Base-by-base conservation (phyloP, 1,140 invertebrate genomes). In the Tenebrio molitor region DNA sequence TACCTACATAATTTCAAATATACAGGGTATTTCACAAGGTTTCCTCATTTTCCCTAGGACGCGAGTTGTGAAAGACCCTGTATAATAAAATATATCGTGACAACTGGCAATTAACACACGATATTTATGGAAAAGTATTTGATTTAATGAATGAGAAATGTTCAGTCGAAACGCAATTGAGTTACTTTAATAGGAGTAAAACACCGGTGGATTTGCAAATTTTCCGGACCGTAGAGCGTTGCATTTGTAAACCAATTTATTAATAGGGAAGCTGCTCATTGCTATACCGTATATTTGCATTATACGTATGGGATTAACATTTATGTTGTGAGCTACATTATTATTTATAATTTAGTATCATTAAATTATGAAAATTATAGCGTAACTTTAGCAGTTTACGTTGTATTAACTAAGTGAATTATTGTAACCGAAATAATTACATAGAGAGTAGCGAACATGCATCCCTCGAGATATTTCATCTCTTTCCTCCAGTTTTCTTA, bases 321-420 rank as follows among this genome's bases (percentile, higher is more conserved):
- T 50, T 58, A 58, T 58, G 21, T 3, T 25, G 50, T 17, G 21
- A 53, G 42, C 33, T n/a, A 33, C 29, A 71, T 65, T 44, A 44
- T 71, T 64, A 65, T 71, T 71, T 71, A 71, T 65, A 71, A 64
- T 71, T 65, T 65, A 65, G 41, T 25, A 23, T 64, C 58, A 71
- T 71, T 65, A 71, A 71, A 71, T 71, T 71, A 71, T 29, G 69
- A 65, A 71, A 71, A 71, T 71, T 42, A 71, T 71, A 63, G 69
- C 23, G 58, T 44, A 71, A 71, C 69, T 71, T 71, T 44, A 65
- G 69, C 69, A 44, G 58, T 71, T 71, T 65, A 29, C 42, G 23
- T 44, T 64, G 46, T 71, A 71, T 71, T 65, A 41, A 63, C 69
- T 71, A 71, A 71, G 69, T 71, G 58, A 71, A 71, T 71, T 71